Evolutionary conservation across 2,113 vertebrate species (phyloP), one percentile per base, ranked within the genome.

Genomic region (Corythornis madagascariensis): DNA sequence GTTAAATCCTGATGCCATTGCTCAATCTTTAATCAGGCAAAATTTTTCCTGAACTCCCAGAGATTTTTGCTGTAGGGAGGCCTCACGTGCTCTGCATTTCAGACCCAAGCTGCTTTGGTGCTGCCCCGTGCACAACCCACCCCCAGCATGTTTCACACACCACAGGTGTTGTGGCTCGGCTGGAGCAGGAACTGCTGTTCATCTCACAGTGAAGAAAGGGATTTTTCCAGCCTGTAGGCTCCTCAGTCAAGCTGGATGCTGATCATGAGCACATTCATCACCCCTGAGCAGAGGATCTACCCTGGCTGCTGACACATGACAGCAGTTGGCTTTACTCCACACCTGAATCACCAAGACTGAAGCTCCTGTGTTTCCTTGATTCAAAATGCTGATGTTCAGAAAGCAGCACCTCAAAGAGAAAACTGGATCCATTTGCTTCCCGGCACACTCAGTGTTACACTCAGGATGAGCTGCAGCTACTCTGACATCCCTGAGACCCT

Each of bases 81-180:
- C 38, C 16, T 28, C 19, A 0, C 6, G 21, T 17, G 21, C 66
- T 40, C 42, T 10, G 72, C 2, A 0, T 47, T 59, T 57, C 60
- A 31, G 59, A 29, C 35, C 28, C 29, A 66, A 83, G 53, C 57
- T 60, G 6, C 83, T 61, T n/a, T 5, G 17, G 38, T 18, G 66
- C 57, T 45, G 53, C 21, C 26, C 7, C 5, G 0, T 6, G 4
- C 10, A 7, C 25, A 33, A 28, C 52, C 47, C 73, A n/a, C 47
- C 65, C 2, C 4, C 38, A 6, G 60, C 1, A 0, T 40, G 63
- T 45, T 79, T 33, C 20, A 83, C 56, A 10, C 0, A 11, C 69
- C 38, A 70, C 85, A 71, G 66, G 31, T 75, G 53, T 17, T 60
- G 79, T 7, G 8, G 48, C 75, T 87, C 65, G 47, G 60, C 80